Base-by-base conservation (phyloP, 2,797 vertebrate genomes). In the Lophius americanus region DNA sequence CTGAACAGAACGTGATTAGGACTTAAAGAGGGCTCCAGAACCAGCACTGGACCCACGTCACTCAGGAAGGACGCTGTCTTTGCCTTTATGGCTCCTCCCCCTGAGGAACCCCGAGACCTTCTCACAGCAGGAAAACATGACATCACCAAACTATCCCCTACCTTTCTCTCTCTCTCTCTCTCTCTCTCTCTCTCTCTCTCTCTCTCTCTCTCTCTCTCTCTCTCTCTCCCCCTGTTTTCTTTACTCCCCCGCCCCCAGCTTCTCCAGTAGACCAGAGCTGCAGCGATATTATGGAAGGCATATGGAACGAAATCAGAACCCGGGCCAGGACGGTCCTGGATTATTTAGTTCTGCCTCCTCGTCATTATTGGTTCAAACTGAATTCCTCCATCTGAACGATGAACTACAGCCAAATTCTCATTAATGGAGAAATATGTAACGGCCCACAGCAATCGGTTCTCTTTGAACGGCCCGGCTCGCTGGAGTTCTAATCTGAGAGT, bases 361-460 rank as follows among this genome's bases (percentile, higher is more conserved):
- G 71, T 85, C 73, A 62, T 74, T 73, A 65, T 58, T 32, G 43
- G 85, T 88, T 88, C 71, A 76, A 90, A 81, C 86, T 86, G 84
- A 86, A 91, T 88, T 89, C 92, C 85, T 88, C 76, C 69, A 91
- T 89, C 90, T 84, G 86, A 70, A 74, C 85, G 85, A 76, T 91
- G 91, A 95, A 92, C 64, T n/a, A 67, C 3, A 68, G 95, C 93
- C 95, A 96, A 89, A 91, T 80, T 92, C 92, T 95, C 92, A 92
- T 96, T 96, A 94, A 95, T 94, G 91, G 88, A 92, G 79, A 84
- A 94, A 83, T 89, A 90, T 88, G 88, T 87, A 86, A 84, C 91
- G 92, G 94, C 90, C 92, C 91, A 81, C 81, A 77, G 86, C 84
- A 83, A 86, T 91, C 83, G 60, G 73, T 89, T 76, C 73, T 60